Conservation (phyloP, 2,888 invertebrate genomes). For the Limenitis camilla region DNA sequence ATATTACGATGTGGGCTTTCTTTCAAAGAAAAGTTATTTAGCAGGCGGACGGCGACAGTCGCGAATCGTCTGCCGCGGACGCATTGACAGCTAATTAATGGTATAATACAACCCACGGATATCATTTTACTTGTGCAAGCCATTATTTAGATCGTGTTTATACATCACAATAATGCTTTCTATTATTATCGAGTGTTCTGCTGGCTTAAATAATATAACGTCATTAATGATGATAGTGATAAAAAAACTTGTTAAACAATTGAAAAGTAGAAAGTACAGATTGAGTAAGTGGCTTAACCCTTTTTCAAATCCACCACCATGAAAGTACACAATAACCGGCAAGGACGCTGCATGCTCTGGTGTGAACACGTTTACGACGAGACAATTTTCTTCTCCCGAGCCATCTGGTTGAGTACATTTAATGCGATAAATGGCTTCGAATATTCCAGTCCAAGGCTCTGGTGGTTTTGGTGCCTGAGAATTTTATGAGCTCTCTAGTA, state of each 20-base stretch:
- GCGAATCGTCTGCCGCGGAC: not conserved
- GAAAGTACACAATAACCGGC: conserved; percentile 57
- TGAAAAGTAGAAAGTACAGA: not conserved
- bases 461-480: conserved; percentile 49
- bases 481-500: not conserved
- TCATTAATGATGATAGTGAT: no score
- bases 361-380: conserved; percentile 59
- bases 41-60: not conserved
- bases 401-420: conserved; percentile 48
- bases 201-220: no score
- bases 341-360: conserved; percentile 34
- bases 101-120: conserved; percentile 5
- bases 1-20: not conserved
- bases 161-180: not conserved
- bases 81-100: conserved; percentile 1
- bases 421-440: conserved; percentile 58
- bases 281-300: conserved; percentile 38
- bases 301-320: conserved; percentile 59
- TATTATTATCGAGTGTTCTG: not conserved
- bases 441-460: conserved; percentile 53
- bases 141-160: not conserved
- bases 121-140: not conserved
- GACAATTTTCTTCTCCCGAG: conserved; percentile 55
- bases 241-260: no score
- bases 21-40: not conserved